These are phyloP conservation scores for Mustela erminea DNA, from an alignment of 2,797 vertebrate species.

Conservation along the genomic window DNA sequence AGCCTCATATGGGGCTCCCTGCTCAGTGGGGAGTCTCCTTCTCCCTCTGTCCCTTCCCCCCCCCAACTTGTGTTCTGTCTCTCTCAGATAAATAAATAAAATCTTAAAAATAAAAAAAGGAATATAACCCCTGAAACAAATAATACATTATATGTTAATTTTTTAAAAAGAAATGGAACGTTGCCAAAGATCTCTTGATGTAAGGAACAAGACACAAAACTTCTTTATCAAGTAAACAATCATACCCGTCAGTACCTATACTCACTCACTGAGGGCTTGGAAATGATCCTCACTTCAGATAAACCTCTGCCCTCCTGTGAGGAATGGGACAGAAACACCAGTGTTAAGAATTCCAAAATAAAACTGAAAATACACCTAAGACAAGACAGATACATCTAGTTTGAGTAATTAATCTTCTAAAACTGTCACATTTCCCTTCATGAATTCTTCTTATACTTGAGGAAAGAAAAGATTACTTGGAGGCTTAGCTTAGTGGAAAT, in stretches of 20 bases:
- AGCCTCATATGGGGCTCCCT: neutral
- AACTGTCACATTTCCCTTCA: neutral
- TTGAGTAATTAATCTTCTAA: slow-evolving; percentile 63
- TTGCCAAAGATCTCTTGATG: neutral
- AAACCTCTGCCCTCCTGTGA: too few relatives aligned
- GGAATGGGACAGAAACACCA: slow-evolving; percentile 65
- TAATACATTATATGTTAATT: too few relatives aligned
- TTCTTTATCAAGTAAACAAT: slow-evolving; percentile 36
- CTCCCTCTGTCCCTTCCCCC: neutral
- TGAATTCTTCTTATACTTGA: slow-evolving; percentile 41
- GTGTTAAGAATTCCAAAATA: slow-evolving; percentile 77
- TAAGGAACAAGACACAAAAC: slow-evolving; percentile 42
- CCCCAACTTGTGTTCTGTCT: neutral
- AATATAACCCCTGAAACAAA: too few relatives aligned
- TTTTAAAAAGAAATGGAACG: too few relatives aligned
- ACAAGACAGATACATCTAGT: slow-evolving; percentile 72
- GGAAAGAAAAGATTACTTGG: slow-evolving; percentile 44
- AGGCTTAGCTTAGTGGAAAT: slow-evolving; percentile 53
- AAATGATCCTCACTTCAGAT: slow-evolving; percentile 68
- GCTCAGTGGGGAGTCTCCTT: neutral
- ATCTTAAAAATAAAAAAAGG: neutral
- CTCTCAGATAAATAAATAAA: neutral
- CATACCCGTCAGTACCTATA: neutral
- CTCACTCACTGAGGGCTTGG: neutral
- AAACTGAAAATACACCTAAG: slow-evolving; percentile 59